These are phyloP conservation scores for Petrolisthes manimaculis DNA, from an alignment of 2,888 invertebrate genomes.

Conservation along the genomic window DNA sequence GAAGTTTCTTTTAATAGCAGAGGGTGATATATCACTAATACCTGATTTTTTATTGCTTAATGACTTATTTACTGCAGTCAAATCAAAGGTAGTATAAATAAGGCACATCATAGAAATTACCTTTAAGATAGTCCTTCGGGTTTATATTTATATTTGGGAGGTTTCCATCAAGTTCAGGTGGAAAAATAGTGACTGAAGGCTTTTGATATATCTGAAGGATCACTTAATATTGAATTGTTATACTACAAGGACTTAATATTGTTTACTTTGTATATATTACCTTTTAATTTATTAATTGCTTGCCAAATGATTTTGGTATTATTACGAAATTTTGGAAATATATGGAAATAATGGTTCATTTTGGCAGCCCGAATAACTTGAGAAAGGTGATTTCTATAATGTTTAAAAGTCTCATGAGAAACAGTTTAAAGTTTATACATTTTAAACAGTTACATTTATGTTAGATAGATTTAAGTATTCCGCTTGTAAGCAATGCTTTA, in stretches of 20 bases:
- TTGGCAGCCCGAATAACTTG: too few relatives aligned
- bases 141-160: not conserved
- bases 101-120: not conserved
- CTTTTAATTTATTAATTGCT: conserved; percentile 3
- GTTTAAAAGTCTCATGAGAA: not conserved
- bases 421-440: conserved; percentile 3
- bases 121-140: conserved; percentile 8
- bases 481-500: not conserved
- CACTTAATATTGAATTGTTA: not conserved
- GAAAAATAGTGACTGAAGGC: conserved; percentile 5
- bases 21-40: not conserved
- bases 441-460: not conserved
- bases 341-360: not conserved
- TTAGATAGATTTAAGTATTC: not conserved
- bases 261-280: not conserved
- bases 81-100: not conserved
- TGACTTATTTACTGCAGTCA: not conserved
- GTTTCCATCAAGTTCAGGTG: conserved; percentile 10
- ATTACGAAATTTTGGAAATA: not conserved
- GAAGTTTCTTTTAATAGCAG: conserved; percentile 6
- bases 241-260: not conserved
- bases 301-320: conserved; percentile 7
- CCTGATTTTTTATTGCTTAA: not conserved
- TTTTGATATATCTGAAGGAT: not conserved
- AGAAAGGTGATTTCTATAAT: too few relatives aligned